Evolutionary conservation across 1,140 invertebrate genomes (phyloP).

Genomic region (Ridgeia piscesae): DNA sequence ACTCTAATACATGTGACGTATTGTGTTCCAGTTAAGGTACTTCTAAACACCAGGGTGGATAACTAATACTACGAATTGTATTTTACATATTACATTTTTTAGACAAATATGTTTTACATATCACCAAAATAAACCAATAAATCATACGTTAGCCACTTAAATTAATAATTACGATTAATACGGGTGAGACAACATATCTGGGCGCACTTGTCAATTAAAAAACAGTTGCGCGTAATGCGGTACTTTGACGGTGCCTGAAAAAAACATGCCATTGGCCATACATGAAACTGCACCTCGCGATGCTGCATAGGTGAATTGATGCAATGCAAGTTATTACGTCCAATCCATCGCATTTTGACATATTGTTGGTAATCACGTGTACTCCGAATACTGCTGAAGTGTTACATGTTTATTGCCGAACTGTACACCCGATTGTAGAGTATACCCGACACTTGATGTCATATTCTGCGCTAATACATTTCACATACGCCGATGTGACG

Average conservation of each 20-base stretch:
- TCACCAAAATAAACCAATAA: too few relatives aligned
- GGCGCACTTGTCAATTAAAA: too few relatives aligned
- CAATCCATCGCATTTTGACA: neutral
- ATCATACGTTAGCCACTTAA: too few relatives aligned
- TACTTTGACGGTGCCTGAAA: too few relatives aligned
- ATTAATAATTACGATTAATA: too few relatives aligned
- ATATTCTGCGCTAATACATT: neutral
- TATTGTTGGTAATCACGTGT: neutral
- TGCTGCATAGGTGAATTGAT: neutral
- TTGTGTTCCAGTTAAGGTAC: neutral
- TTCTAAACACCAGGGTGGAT: neutral
- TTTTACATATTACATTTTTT: neutral
- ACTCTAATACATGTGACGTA: neutral
- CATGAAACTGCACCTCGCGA: neutral
- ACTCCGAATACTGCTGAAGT: neutral
- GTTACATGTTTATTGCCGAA: neutral
- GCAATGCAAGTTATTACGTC: neutral
- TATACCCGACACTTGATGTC: neutral
- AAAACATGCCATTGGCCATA: neutral
- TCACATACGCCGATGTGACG: neutral
- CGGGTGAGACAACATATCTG: too few relatives aligned
- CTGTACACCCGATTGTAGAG: neutral
- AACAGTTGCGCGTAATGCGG: too few relatives aligned
- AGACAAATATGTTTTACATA: neutral
- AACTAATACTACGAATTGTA: neutral